phyloP scores from a whole-genome alignment of 2,797 vertebrate species.

The Poecilia velifera region DNA sequence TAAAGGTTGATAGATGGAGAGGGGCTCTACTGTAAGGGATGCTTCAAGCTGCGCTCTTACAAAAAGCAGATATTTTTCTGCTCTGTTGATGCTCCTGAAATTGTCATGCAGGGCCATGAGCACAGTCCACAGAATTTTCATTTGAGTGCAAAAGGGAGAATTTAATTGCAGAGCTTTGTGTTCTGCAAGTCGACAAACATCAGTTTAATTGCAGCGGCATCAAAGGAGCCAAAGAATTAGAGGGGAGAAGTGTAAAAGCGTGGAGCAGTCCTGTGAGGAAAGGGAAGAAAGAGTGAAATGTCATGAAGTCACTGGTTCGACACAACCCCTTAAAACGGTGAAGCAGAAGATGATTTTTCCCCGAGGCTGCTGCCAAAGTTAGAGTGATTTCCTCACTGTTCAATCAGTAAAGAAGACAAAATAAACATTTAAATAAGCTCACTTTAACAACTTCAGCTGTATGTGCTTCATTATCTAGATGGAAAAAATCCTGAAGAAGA shows the following conservation, averaged over 20 bases:
- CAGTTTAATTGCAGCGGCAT: neutral
- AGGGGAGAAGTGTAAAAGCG: slow-evolving; percentile 3
- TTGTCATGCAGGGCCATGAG: neutral
- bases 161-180: neutral
- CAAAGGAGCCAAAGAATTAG: neutral
- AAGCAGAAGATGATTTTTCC: neutral
- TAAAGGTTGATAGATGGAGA: slow-evolving; percentile 35
- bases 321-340: slow-evolving; percentile 1
- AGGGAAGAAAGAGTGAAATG: slow-evolving; percentile 2
- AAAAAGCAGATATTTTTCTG: slow-evolving; percentile 2
- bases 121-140: neutral
- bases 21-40: neutral
- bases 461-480: neutral
- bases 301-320: slow-evolving; percentile 7
- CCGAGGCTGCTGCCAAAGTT: slow-evolving; percentile 2
- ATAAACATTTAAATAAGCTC: neutral
- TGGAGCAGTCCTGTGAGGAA: slow-evolving; percentile 1
- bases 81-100: neutral
- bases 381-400: neutral
- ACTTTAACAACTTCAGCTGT: neutral
- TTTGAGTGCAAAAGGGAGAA: neutral
- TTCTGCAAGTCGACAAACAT: neutral
- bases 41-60: neutral
- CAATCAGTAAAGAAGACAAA: neutral
- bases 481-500: neutral